Base-by-base conservation (phyloP, 2,113 vertebrate species). In the Apteryx owenii region DNA sequence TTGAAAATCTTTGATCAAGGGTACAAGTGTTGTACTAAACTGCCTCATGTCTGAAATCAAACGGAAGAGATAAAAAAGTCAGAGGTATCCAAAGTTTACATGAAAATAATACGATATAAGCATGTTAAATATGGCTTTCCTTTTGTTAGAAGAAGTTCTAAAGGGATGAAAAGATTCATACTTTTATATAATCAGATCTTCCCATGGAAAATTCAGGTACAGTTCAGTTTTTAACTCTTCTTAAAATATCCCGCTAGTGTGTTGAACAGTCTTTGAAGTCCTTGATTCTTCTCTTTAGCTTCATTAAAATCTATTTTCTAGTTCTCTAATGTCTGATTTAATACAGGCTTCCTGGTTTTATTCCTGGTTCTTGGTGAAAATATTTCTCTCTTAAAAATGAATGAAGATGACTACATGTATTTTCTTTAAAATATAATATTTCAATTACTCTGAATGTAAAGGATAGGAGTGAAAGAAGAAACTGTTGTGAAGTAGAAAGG, bases 1-100 rank as follows among this genome's bases (percentile, higher is more conserved):
- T 89, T 91, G 84, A 85, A 88, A 94, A 89, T 83, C 95, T 95
- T 97, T 95, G 94, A 96, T 93, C 95, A 97, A 79, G 66, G 46
- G 12, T 76, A 42, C 51, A 82, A 77, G 25, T 88, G 53, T 87
- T 95, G 73, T 81, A 60, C 50, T 70, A 54, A 89, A 85, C 81
- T 40, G 60, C 83, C 77, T 90, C 23, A 8, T 36, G 31, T 62
- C 44, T 93, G 75, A 95, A 93, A 91, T 84, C 66, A 83, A 73
- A 70, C 44, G 76, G n/a, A 83, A 95, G 85, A 29, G 29, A 22
- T 46, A 75, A 92, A 65, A 93, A 66, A 65, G 2, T 75, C 18
- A 51, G 33, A 65, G 12, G 7, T 68, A 58, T 28, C 42, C 48
- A 61, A 75, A 64, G 3, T 26, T 81, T 22, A 10, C 42, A 31